phyloP scores from a whole-genome alignment of 2,113 vertebrate species.

The Passer domesticus region DNA sequence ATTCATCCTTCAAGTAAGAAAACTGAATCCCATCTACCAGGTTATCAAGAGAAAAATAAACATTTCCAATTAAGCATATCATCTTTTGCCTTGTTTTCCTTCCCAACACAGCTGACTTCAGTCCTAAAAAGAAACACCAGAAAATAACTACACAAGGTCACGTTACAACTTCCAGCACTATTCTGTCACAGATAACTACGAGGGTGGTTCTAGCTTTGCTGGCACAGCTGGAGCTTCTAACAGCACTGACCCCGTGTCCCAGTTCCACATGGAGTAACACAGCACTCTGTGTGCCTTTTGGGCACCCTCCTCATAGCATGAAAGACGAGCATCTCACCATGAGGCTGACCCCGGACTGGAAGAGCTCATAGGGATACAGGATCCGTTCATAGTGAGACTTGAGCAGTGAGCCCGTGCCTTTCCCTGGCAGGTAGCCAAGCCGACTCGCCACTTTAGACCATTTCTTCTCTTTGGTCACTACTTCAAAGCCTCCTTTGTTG shows the following conservation, averaged over 20 bases:
- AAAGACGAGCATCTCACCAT: conserved; percentile 78
- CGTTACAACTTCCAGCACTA: accelerated
- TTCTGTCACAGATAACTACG: background rate
- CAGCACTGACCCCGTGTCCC: background rate
- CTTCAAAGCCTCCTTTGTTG: conserved; percentile 93
- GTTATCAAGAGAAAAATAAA: background rate
- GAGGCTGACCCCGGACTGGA: conserved; percentile 94
- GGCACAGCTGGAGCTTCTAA: background rate
- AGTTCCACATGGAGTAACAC: background rate
- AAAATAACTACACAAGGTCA: background rate
- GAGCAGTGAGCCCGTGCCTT: conserved; percentile 87
- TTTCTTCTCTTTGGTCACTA: conserved; percentile 92
- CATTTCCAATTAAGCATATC: background rate
- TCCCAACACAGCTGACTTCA: background rate
- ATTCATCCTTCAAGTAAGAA: background rate
- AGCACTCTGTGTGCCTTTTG: background rate
- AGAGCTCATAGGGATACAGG: conserved; percentile 96
- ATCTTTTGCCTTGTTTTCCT: background rate
- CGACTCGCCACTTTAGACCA: conserved; percentile 94
- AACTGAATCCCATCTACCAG: background rate
- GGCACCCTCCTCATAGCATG: accelerated
- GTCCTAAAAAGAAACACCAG: background rate
- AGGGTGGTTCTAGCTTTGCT: background rate
- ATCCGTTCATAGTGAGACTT: conserved; percentile 95
- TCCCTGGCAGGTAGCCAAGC: conserved; percentile 92